phyloP scores from a whole-genome alignment of 2,888 invertebrate genomes.

The Macrophya annulata region DNA sequence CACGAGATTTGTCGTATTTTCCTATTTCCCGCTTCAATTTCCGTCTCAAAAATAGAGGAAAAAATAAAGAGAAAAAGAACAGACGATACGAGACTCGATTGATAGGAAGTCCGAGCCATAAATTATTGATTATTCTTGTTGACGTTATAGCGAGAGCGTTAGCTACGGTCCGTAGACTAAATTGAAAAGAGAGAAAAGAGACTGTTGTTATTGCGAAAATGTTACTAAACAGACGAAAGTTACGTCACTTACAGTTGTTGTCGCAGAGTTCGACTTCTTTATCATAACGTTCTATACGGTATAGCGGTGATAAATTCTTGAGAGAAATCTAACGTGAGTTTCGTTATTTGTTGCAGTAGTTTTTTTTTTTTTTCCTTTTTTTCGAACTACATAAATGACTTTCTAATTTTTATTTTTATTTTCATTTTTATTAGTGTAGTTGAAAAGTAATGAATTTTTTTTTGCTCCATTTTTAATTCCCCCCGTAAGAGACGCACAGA shows the following conservation, averaged over 20 bases:
- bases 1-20: conserved; percentile 12
- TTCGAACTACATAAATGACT: background rate
- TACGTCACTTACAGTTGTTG: conserved; percentile 31
- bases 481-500: no score
- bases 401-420: background rate
- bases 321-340: background rate
- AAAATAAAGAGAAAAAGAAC: background rate
- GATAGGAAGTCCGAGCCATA: conserved; percentile 66
- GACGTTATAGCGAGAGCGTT: conserved; percentile 61
- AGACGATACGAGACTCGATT: conserved; percentile 30
- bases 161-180: conserved; percentile 4
- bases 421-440: background rate
- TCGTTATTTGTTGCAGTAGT: background rate
- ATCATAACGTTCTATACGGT: background rate
- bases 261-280: conserved; percentile 17
- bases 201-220: conserved; percentile 42
- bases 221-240: conserved; percentile 30
- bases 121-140: conserved; percentile 77
- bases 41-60: conserved; percentile 6
- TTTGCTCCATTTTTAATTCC: no score
- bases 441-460: background rate
- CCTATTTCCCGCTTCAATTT: conserved; percentile 23
- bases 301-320: background rate
- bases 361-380: background rate
- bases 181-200: conserved; percentile 41